Base-by-base conservation (phyloP, 1,140 invertebrate genomes). In the Lycorma delicatula region DNA sequence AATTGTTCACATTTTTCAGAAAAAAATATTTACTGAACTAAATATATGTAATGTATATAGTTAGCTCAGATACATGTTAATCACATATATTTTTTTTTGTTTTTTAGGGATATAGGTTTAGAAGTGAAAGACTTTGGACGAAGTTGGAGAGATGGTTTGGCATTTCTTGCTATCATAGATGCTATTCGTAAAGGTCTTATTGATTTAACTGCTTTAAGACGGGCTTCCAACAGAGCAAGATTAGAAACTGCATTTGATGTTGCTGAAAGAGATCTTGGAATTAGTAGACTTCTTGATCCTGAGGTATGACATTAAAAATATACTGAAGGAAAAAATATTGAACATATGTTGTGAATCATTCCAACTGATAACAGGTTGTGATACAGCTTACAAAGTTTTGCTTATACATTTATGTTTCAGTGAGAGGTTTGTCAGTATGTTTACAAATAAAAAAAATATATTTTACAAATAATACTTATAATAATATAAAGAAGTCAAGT, bases 61-160 rank as follows among this genome's bases (percentile, higher is more conserved):
- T n/a, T n/a, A n/a, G n/a, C n/a, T n/a, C n/a, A n/a, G n/a, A n/a
- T n/a, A n/a, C n/a, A n/a, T 54, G 53, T 49, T 48, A 53, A 18
- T 12, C 50, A 46, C 16, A 51, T 51, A 52, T 4, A 47, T 53
- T 57, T 56, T 25, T 28, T 48, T 31, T 53, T 63, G 26, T 52
- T 51, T 55, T 54, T 23, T 56, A 95, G 90, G 71, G 85, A 91
- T 67, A 84, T 83, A 67, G 90, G 89, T 59, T 84, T 97, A 49
- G 79, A 89, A 74, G 87, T 98, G 3, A 86, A 82, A 72, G 93
- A 99, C 75, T 98, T 99, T 75, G 95, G 95, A 26, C 82, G 86
- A 61, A 93, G 91, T 70, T 99, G 97, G 97, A 80, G 94, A 65
- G 95, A 98, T 74, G 97, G 97, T 58, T 81, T 91, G 65, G 95